These are phyloP conservation scores for Halichoeres trimaculatus DNA, from an alignment of 2,113 vertebrate species.

Conservation along the genomic window DNA sequence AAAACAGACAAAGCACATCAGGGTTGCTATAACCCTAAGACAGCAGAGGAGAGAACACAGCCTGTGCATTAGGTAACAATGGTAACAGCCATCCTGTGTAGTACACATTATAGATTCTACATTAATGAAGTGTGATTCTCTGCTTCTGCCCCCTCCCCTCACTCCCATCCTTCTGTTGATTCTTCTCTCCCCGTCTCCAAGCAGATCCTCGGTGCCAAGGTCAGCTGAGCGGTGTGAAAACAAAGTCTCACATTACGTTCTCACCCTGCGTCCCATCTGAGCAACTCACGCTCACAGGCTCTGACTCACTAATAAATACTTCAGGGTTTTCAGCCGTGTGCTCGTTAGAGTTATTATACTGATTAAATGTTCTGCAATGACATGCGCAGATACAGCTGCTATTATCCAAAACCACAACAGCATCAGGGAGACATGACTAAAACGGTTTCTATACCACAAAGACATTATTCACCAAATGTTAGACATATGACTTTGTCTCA, in stretches of 20 bases:
- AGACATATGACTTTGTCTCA: not conserved
- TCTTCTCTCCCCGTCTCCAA: constrained; percentile 14
- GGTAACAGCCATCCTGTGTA: not conserved
- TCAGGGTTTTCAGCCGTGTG: constrained; percentile 14
- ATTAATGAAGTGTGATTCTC: not conserved
- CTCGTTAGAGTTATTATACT: constrained; percentile 9
- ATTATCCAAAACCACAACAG: constrained; percentile 2
- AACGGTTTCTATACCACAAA: not conserved
- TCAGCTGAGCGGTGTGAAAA: constrained; percentile 36
- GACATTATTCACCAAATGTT: not conserved
- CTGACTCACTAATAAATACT: constrained; percentile 44
- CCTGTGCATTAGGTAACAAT: not conserved
- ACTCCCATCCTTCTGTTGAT: not conserved
- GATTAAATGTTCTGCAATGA: constrained; percentile 24
- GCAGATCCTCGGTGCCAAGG: constrained; percentile 33
- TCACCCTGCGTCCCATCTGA: constrained; percentile 19
- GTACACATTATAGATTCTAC: not conserved
- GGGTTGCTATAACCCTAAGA: too few species aligned
- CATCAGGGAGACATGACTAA: constrained; percentile 9
- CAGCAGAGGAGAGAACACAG: too few species aligned
- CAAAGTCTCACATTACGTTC: constrained; percentile 37
- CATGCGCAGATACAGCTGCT: not conserved
- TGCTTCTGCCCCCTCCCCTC: not conserved
- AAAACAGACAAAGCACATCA: too few species aligned
- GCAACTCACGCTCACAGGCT: constrained; percentile 21